phyloP scores from a whole-genome alignment of 2,797 vertebrate species.

The Ambastaia sidthimunki region DNA sequence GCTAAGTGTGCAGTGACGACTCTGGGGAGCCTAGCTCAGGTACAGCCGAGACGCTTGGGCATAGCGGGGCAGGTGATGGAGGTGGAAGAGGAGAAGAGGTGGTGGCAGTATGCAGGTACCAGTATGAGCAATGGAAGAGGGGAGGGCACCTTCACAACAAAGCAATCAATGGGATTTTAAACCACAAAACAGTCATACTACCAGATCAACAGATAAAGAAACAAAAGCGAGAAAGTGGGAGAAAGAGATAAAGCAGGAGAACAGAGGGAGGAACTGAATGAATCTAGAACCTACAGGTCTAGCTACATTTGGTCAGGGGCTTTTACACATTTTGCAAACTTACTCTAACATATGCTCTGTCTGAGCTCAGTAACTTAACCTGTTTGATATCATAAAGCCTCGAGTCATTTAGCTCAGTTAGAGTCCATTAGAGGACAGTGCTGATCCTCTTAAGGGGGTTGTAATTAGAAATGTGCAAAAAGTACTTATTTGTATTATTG shows the following conservation, averaged over 20 bases:
- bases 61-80: constrained; percentile 80
- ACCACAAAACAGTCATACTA: constrained; percentile 82
- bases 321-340: constrained; percentile 62
- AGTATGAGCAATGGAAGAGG: constrained; percentile 86
- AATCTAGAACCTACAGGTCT: constrained; percentile 68
- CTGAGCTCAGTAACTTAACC: too few species aligned
- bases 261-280: constrained; percentile 55
- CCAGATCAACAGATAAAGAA: constrained; percentile 66
- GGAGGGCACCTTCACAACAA: constrained; percentile 88
- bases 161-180: constrained; percentile 86
- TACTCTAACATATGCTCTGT: constrained; percentile 3
- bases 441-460: background rate
- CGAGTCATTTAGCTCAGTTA: too few species aligned
- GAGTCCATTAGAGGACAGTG: background rate
- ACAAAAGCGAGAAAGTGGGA: constrained; percentile 59
- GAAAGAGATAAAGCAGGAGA: constrained; percentile 48
- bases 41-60: constrained; percentile 76
- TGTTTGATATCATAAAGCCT: too few species aligned
- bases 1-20: constrained; percentile 68
- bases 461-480: background rate
- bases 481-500: too few species aligned
- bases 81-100: constrained; percentile 77
- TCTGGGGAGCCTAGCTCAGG: constrained; percentile 80
- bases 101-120: constrained; percentile 81
- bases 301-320: constrained; percentile 64